A percentile compares a stretch with the other conserved stretches of the same genome.
Conservation (phyloP, 2,113 vertebrate species). For the Epinephelus cyanopodus region DNA sequence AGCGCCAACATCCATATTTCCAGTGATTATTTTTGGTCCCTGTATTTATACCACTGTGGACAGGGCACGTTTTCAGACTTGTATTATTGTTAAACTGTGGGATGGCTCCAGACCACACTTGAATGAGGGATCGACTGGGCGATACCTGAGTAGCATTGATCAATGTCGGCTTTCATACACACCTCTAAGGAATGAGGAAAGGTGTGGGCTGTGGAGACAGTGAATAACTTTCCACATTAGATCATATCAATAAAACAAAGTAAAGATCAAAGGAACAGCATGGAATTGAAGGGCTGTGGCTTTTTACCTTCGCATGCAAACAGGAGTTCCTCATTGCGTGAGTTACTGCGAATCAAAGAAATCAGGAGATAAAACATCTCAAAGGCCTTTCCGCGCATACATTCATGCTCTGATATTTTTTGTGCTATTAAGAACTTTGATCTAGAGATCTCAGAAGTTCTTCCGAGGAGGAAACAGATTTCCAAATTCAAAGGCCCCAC, state of each 20-base stretch:
- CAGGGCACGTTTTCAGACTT: constrained; percentile 31
- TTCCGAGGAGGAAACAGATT: constrained; percentile 72
- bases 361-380: constrained; percentile 60
- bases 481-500: constrained; percentile 65
- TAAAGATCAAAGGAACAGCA: constrained; percentile 58
- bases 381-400: constrained; percentile 57
- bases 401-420: constrained; percentile 67
- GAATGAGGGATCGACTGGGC: background rate
- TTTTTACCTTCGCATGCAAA: constrained; percentile 49
- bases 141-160: background rate
- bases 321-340: constrained; percentile 53
- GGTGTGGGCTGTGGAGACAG: constrained; percentile 1
- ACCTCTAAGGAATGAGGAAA: constrained; percentile 30
- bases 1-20: constrained; percentile 73
- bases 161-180: constrained; percentile 4
- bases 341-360: constrained; percentile 66
- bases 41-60: constrained; percentile 69
- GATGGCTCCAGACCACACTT: constrained; percentile 30
- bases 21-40: constrained; percentile 74
- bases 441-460: constrained; percentile 64
- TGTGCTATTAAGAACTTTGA: constrained; percentile 58
- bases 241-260: constrained; percentile 36
- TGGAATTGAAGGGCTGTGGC: constrained; percentile 21
- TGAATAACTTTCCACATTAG: background rate
- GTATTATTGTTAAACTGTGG: constrained; percentile 32